These are phyloP conservation scores for Athalia cordata DNA, from an alignment of 2,888 invertebrate species.

Conservation along the genomic window DNA sequence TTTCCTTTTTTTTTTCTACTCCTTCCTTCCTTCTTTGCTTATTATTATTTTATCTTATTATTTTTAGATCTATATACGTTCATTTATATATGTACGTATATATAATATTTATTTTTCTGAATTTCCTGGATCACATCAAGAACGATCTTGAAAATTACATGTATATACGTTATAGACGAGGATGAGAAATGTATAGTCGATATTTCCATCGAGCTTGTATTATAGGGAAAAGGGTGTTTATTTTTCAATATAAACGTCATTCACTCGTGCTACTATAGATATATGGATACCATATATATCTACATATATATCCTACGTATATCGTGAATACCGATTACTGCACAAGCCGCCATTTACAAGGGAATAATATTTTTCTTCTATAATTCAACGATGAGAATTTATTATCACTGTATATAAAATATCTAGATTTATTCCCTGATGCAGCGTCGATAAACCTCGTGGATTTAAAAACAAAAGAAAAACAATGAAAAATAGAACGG, in stretches of 20 bases:
- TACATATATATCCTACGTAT: no score
- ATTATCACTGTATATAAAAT: no score
- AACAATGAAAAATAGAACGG: no score
- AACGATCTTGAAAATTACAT: constrained; percentile 23
- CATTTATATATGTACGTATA: not conserved
- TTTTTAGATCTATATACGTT: not conserved
- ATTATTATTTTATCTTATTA: not conserved
- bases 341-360: no score
- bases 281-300: not conserved
- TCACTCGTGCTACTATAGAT: constrained; percentile 17
- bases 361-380: no score
- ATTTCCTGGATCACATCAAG: not conserved
- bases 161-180: no score
- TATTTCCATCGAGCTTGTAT: constrained; percentile 37
- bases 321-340: no score
- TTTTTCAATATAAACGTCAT: constrained; percentile 37
- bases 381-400: no score
- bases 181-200: constrained; percentile 37
- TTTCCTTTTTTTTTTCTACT: not conserved
- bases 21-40: not conserved
- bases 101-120: constrained; percentile 7
- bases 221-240: constrained; percentile 13
- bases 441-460: no score
- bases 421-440: no score
- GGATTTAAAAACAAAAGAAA: no score